Evolutionary conservation across 2,888 invertebrate species (phyloP).

Genomic region (Graphium colonna): DNA sequence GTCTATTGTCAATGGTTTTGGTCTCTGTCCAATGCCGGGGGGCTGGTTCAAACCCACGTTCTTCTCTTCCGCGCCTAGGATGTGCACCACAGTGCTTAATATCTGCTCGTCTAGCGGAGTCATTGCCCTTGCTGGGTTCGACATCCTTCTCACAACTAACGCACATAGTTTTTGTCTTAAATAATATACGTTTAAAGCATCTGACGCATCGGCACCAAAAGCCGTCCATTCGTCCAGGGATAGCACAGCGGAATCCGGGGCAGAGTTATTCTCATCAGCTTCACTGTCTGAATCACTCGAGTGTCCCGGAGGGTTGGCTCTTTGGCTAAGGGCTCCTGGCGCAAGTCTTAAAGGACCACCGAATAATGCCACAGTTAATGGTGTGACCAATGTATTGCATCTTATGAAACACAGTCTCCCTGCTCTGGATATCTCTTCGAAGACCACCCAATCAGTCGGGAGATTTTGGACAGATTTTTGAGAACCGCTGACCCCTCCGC

Average conservation of each 20-base stretch:
- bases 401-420: conserved; percentile 86
- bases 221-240: conserved; percentile 88
- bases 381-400: conserved; percentile 90
- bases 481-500: conserved; percentile 61
- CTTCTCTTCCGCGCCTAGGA: conserved; percentile 86
- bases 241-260: conserved; percentile 66
- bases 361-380: conserved; percentile 89
- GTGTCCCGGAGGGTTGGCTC: conserved; percentile 66
- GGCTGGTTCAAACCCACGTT: conserved; percentile 85
- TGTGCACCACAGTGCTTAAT: conserved; percentile 82
- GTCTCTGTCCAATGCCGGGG: conserved; percentile 87
- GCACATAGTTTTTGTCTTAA: conserved; percentile 87
- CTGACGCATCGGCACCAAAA: conserved; percentile 84
- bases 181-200: conserved; percentile 83
- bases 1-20: conserved; percentile 83
- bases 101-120: conserved; percentile 84
- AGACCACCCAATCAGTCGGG: conserved; percentile 91
- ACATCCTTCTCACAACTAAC: conserved; percentile 82
- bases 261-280: conserved; percentile 56
- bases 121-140: conserved; percentile 78
- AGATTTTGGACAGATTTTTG: conserved; percentile 63
- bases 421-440: conserved; percentile 89
- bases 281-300: conserved; percentile 73
- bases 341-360: conserved; percentile 85
- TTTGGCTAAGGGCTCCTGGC: conserved; percentile 59